A percentile compares a stretch with the other conserved stretches of the same genome.
Evolutionary conservation across 2,113 vertebrate species (phyloP).

Genomic region (Typhlomys cinereus): DNA sequence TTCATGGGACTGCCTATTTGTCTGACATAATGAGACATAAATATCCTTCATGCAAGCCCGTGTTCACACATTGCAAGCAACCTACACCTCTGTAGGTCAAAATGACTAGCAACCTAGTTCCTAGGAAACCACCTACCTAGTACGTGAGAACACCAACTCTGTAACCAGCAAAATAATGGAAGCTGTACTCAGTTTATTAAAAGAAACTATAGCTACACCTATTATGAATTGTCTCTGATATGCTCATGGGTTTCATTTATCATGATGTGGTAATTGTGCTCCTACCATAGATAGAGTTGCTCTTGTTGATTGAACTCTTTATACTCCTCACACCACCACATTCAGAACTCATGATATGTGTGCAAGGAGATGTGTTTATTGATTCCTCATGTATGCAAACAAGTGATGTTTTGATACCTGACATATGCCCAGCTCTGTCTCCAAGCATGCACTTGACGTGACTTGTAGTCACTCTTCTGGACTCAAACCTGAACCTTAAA

Average conservation of each 20-base stretch:
- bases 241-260: not conserved
- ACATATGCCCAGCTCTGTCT: not conserved
- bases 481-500: no score
- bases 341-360: not conserved
- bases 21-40: slow-evolving; percentile 38
- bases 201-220: fast-evolving
- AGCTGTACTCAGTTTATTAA: not conserved
- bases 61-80: fast-evolving
- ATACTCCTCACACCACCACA: not conserved
- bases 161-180: not conserved
- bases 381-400: no score
- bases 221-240: not conserved
- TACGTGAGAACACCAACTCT: fast-evolving
- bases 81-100: no score
- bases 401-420: no score
- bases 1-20: slow-evolving; percentile 14
- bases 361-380: not conserved
- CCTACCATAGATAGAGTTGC: not conserved
- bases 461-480: no score
- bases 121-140: no score
- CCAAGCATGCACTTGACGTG: not conserved
- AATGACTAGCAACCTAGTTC: fast-evolving
- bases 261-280: not conserved
- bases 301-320: not conserved
- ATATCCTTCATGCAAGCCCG: not conserved